A percentile compares a stretch with the other conserved stretches of the same genome.
These are phyloP conservation scores for Cryptocheilus praepositus DNA, from an alignment of 2,888 invertebrate species.

Conservation along the genomic window DNA sequence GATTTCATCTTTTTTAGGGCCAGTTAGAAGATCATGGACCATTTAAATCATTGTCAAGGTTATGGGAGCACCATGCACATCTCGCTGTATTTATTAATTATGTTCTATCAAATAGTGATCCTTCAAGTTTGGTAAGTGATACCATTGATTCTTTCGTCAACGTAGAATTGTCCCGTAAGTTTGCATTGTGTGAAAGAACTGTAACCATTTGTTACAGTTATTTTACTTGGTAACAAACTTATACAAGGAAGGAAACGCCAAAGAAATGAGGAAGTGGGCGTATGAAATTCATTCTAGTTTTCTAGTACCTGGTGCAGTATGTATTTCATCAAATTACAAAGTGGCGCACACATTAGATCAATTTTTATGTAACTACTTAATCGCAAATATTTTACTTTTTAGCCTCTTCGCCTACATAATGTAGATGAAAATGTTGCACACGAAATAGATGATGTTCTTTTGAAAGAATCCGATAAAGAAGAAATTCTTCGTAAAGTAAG, in stretches of 20 bases:
- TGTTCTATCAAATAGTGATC: conserved; percentile 89
- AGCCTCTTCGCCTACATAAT: conserved; percentile 87
- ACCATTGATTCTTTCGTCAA: background rate
- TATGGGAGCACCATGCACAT: conserved; percentile 92
- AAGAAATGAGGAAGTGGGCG: conserved; percentile 98
- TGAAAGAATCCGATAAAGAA: conserved; percentile 91
- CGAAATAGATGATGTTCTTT: conserved; percentile 91
- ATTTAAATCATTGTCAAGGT: conserved; percentile 88
- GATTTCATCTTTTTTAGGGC: conserved; percentile 76
- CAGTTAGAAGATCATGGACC: conserved; percentile 90
- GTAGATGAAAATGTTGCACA: conserved; percentile 91
- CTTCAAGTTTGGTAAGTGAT: conserved; percentile 81
- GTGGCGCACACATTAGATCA: background rate
- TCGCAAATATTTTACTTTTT: conserved; percentile 58
- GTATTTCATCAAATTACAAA: conserved; percentile 60
- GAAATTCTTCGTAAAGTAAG: conserved; percentile 88
- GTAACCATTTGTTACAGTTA: conserved; percentile 75
- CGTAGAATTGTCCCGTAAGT: background rate
- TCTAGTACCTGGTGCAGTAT: conserved; percentile 90
- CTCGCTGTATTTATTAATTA: conserved; percentile 96
- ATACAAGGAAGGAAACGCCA: conserved; percentile 88
- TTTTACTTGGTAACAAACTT: conserved; percentile 95
- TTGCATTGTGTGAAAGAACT: conserved; percentile 7
- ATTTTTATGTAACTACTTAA: conserved; percentile 50
- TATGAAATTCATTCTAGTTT: conserved; percentile 99